Conservation (phyloP, 2,888 invertebrate genomes). For the Ephialtes manifestator region DNA sequence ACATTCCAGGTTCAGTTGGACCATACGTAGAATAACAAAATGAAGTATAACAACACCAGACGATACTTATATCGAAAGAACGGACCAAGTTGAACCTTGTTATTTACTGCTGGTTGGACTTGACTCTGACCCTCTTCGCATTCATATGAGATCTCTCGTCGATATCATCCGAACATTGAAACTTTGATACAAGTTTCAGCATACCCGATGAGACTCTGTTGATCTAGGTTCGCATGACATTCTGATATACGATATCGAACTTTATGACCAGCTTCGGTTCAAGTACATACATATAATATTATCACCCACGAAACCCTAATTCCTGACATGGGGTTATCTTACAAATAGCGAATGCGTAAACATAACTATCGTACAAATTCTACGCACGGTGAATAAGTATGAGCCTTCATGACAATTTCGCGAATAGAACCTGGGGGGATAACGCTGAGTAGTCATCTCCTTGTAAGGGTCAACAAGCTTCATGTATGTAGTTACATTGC, state of each 20-base stretch:
- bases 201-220: neutral
- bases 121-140: neutral
- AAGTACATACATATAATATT: neutral
- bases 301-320: neutral
- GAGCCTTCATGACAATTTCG: neutral
- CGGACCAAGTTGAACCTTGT: neutral
- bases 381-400: neutral
- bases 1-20: neutral
- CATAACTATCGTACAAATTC: neutral
- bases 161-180: neutral
- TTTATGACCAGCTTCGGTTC: neutral
- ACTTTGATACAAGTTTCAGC: neutral
- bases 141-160: neutral
- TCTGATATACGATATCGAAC: neutral
- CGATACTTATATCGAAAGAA: neutral
- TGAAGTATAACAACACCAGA: neutral
- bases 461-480: neutral
- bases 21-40: neutral
- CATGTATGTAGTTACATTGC: neutral
- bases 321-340: neutral
- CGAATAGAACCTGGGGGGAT: neutral
- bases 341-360: neutral
- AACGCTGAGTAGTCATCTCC: neutral
- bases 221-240: conserved; percentile 1
- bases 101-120: neutral